A percentile compares a stretch with the other conserved stretches of the same genome.
Evolutionary conservation across 2,888 invertebrate species (phyloP).

Genomic region (Stictocephala bisonia): DNA sequence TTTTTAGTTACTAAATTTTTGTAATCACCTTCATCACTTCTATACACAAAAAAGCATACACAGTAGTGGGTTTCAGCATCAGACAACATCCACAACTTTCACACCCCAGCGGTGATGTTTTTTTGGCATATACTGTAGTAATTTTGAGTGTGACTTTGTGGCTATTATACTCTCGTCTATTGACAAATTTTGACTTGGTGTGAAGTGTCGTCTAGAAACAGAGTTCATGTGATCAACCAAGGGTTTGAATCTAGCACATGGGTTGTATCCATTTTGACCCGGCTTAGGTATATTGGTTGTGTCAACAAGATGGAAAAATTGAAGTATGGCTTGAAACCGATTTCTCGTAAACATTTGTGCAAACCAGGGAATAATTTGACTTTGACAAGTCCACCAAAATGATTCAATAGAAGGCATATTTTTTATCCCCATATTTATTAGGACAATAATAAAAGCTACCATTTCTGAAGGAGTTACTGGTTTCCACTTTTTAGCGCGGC

Average conservation of each 20-base stretch:
- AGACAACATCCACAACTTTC: no score
- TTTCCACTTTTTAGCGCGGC: no score
- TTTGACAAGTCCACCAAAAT: background rate
- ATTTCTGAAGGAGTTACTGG: no score
- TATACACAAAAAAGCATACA: no score
- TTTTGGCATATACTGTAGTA: no score
- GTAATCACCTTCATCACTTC: no score
- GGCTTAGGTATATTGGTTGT: background rate
- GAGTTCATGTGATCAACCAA: background rate
- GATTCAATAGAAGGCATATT: constrained; percentile 1
- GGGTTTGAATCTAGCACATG: constrained; percentile 14
- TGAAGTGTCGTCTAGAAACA: background rate
- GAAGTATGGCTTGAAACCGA: background rate
- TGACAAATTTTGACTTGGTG: constrained; percentile 1
- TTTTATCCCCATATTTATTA: no score
- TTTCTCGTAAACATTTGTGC: constrained; percentile 14
- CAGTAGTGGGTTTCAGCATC: no score
- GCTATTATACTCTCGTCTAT: constrained; percentile 3
- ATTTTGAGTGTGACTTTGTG: no score
- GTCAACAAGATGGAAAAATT: constrained; percentile 26
- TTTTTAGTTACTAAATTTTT: no score
- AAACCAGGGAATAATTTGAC: background rate
- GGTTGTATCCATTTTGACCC: background rate
- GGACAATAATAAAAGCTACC: background rate
- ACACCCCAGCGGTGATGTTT: no score